A percentile compares a stretch with the other conserved stretches of the same genome.
phyloP scores from a whole-genome alignment of 2,113 vertebrate species.

The Cephalopholis sonnerati region DNA sequence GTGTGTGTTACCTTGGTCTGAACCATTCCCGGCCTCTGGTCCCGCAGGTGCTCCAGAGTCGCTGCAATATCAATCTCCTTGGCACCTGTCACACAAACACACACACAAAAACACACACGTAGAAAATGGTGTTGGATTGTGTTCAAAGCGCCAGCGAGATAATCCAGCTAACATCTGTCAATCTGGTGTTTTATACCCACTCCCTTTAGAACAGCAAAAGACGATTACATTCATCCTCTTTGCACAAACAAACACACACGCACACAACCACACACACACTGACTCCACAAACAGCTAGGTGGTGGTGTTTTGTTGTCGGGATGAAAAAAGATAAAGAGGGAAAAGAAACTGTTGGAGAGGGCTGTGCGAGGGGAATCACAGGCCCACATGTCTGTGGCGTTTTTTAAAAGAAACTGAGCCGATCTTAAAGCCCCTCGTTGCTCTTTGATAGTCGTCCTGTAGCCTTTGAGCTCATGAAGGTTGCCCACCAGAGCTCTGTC shows the following conservation, averaged over 20 bases:
- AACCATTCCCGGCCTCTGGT: slow-evolving; percentile 97
- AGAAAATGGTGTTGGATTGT: slow-evolving; percentile 64
- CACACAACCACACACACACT: slow-evolving; percentile 9
- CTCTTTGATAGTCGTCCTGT: slow-evolving; percentile 15
- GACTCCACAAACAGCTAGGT: slow-evolving; percentile 14
- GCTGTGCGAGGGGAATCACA: slow-evolving; percentile 31
- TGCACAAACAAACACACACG: slow-evolving; percentile 24
- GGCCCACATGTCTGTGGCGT: background rate
- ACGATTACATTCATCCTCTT: slow-evolving; percentile 79
- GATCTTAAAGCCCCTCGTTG: slow-evolving; percentile 29
- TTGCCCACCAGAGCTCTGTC: slow-evolving; percentile 3
- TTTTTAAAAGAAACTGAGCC: slow-evolving; percentile 15
- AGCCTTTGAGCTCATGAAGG: slow-evolving; percentile 29
- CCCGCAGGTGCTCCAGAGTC: slow-evolving; percentile 96
- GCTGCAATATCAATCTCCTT: slow-evolving; percentile 99
- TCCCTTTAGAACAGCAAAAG: slow-evolving; percentile 76
- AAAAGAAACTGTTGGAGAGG: slow-evolving; percentile 20
- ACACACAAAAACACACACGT: slow-evolving; percentile 14
- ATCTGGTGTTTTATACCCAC: slow-evolving; percentile 69
- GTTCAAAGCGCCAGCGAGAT: slow-evolving; percentile 78
- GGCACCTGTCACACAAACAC: slow-evolving; percentile 88
- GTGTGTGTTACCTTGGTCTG: slow-evolving; percentile 93
- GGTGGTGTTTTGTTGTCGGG: slow-evolving; percentile 31
- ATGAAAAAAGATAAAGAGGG: slow-evolving; percentile 31
- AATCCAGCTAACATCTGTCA: slow-evolving; percentile 84